Evolutionary conservation across 2,888 invertebrate species (phyloP).

Genomic region (Drosophila neutralis): DNA sequence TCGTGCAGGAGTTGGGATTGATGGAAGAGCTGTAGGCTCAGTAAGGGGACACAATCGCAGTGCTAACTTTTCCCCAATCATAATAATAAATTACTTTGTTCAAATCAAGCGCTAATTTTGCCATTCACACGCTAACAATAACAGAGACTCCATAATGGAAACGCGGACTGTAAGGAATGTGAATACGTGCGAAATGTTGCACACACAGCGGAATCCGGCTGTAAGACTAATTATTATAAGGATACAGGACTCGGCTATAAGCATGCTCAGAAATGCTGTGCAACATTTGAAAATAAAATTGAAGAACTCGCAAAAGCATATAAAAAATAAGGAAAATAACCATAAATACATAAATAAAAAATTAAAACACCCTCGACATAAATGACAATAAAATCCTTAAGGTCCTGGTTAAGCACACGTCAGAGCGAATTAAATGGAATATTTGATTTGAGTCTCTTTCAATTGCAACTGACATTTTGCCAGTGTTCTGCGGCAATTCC

Average conservation of each 20-base stretch:
- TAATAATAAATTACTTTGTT: no score
- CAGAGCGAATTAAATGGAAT: neutral
- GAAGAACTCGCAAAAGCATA: neutral
- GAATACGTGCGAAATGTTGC: neutral
- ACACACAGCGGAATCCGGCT: neutral
- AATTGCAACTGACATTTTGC: conserved; percentile 29
- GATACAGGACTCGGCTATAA: neutral
- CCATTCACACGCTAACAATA: accelerated
- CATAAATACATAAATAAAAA: neutral
- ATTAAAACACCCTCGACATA: neutral
- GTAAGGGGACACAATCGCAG: no score
- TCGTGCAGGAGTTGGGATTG: no score
- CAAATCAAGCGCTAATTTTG: neutral
- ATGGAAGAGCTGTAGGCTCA: no score
- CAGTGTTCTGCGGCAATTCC: conserved; percentile 31
- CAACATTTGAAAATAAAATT: neutral
- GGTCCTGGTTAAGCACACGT: neutral
- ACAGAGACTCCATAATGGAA: neutral
- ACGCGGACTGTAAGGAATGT: no score
- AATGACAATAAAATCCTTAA: neutral
- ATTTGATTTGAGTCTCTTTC: neutral
- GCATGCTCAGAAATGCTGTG: neutral
- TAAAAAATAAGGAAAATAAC: neutral
- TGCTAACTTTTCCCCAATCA: no score
- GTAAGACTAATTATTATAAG: neutral